A percentile compares a stretch with the other conserved stretches of the same genome.
These are phyloP conservation scores for Chorisops tibialis DNA, from an alignment of 2,888 invertebrate species.

Conservation along the genomic window DNA sequence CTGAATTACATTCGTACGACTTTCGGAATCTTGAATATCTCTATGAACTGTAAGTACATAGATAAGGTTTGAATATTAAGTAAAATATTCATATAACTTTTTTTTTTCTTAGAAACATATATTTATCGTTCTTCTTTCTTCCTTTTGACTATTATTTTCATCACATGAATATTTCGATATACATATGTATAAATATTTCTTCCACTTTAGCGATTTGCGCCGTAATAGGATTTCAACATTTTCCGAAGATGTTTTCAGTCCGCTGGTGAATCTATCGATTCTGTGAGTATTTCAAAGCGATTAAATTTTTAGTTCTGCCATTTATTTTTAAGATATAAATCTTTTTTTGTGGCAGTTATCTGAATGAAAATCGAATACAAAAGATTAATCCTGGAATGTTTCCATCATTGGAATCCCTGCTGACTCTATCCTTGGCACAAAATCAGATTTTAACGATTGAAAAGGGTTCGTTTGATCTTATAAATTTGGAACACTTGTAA, in stretches of 20 bases:
- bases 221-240: constrained; percentile 52
- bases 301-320: neutral
- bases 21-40: constrained; percentile 43
- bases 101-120: neutral
- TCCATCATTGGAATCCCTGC: constrained; percentile 46
- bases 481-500: constrained; percentile 53
- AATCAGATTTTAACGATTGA: constrained; percentile 49
- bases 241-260: constrained; percentile 46
- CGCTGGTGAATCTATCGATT: constrained; percentile 49
- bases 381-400: constrained; percentile 46
- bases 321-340: neutral
- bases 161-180: neutral
- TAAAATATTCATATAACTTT: constrained; percentile 1
- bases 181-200: neutral
- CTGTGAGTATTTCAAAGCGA: constrained; percentile 51
- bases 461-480: constrained; percentile 46
- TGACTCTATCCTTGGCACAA: constrained; percentile 53
- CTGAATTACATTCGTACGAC: constrained; percentile 39
- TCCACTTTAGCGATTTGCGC: constrained; percentile 52
- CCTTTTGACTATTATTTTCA: constrained; percentile 28
- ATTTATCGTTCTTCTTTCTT: constrained; percentile 3
- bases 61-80: constrained; percentile 14
- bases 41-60: constrained; percentile 45
- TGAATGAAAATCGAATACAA: constrained; percentile 52
- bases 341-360: constrained; percentile 39